Evolutionary conservation across 2,113 vertebrate species (phyloP).

Genomic region (Clarias magur): DNA sequence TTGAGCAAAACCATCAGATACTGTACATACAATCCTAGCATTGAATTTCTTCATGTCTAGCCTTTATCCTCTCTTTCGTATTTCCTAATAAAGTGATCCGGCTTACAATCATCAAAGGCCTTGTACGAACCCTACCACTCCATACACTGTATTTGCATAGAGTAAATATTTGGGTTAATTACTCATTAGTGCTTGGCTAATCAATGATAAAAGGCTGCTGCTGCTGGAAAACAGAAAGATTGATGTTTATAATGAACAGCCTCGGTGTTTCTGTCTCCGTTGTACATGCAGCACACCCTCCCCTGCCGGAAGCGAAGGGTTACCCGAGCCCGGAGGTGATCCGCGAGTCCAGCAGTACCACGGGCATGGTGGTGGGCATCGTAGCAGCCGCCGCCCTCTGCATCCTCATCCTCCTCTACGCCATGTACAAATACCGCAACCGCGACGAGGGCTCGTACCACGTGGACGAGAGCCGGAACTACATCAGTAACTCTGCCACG

Average conservation of each 20-base stretch:
- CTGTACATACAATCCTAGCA: constrained; percentile 28
- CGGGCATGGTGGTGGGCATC: constrained; percentile 98
- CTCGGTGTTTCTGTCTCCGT: constrained; percentile 23
- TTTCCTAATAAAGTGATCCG: not conserved
- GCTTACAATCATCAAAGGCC: not conserved
- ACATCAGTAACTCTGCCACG: constrained; percentile 99
- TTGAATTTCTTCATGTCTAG: constrained; percentile 17
- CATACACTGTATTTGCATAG: not conserved
- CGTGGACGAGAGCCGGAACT: constrained; percentile 99
- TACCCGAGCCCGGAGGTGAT: constrained; percentile 90
- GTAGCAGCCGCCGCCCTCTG: constrained; percentile 94
- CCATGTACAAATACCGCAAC: constrained; percentile 99
- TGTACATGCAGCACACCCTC: constrained; percentile 83
- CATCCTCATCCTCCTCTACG: constrained; percentile 98
- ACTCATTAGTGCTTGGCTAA: constrained; percentile 6
- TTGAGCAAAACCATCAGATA: constrained; percentile 15
- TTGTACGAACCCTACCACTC: not conserved
- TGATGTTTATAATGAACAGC: constrained; percentile 28
- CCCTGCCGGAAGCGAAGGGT: constrained; percentile 85
- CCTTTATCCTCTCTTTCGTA: not conserved
- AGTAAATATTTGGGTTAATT: constrained; percentile 26
- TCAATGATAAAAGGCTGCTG: constrained; percentile 19
- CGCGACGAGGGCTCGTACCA: constrained; percentile 98
- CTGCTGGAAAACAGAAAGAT: not conserved
- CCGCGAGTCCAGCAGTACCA: constrained; percentile 96